These are phyloP conservation scores for Colius striatus DNA, from an alignment of 2,113 vertebrate species.

Conservation along the genomic window DNA sequence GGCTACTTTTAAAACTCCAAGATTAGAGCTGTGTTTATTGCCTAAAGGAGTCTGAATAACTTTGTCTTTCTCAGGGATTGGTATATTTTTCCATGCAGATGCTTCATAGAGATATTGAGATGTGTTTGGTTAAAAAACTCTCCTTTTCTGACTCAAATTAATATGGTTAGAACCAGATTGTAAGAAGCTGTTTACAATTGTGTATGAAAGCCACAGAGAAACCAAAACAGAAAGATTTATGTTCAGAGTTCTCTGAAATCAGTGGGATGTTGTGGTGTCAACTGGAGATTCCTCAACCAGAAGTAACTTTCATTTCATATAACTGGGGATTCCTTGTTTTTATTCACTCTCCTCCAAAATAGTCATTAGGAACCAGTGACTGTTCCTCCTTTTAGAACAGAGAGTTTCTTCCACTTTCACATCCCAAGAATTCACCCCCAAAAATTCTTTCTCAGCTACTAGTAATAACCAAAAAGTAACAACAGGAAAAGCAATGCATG, in stretches of 20 bases:
- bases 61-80: not conserved
- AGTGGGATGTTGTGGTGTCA: not conserved
- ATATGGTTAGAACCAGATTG: not conserved
- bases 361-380: not conserved
- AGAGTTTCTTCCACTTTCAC: not conserved
- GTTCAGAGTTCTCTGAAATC: not conserved
- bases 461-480: not conserved
- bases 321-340: not conserved
- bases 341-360: not conserved
- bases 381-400: not conserved
- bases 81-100: not conserved
- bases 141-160: not conserved
- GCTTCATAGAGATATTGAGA: not conserved
- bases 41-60: not conserved
- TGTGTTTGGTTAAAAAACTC: not conserved
- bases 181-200: not conserved
- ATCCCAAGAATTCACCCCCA: not conserved
- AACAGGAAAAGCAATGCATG: not conserved
- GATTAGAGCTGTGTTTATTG: not conserved
- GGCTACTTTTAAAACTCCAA: not conserved
- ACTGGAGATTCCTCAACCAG: not conserved
- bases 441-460: not conserved
- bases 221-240: not conserved
- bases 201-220: not conserved
- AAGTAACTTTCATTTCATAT: not conserved